Evolutionary conservation across 1,140 invertebrate genomes (phyloP).

Genomic region (Brachionus paranguensis): DNA sequence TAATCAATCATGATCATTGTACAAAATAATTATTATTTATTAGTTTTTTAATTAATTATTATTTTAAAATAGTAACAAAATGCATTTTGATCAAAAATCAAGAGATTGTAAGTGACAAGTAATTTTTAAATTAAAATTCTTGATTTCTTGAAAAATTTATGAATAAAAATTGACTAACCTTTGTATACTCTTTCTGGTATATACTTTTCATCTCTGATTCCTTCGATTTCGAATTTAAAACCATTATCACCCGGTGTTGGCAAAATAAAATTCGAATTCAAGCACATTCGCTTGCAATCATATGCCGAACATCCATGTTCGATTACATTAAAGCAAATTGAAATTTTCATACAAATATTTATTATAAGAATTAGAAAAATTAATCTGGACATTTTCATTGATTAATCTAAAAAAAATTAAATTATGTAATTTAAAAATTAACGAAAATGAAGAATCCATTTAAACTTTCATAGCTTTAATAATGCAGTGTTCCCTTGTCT

Average conservation of each 20-base stretch:
- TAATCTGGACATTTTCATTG: neutral
- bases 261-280: neutral
- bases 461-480: neutral
- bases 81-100: neutral
- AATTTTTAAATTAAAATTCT: no score
- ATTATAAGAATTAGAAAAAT: neutral
- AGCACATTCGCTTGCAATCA: conserved; percentile 14
- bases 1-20: no score
- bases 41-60: neutral
- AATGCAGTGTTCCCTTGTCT: no score
- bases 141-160: no score
- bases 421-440: neutral
- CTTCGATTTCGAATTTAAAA: conserved; percentile 25
- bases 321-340: neutral
- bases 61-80: neutral
- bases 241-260: conserved; percentile 39
- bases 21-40: neutral
- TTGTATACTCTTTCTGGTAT: conserved; percentile 6
- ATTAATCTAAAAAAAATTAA: neutral
- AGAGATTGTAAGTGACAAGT: neutral
- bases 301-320: conserved; percentile 21
- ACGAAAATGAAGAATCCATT: neutral
- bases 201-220: conserved; percentile 9
- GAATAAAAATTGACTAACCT: conserved; percentile 8
- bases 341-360: neutral